A percentile compares a stretch with the other conserved stretches of the same genome.
phyloP scores from a whole-genome alignment of 1,140 invertebrate species.

The Euglossa dilemma region DNA sequence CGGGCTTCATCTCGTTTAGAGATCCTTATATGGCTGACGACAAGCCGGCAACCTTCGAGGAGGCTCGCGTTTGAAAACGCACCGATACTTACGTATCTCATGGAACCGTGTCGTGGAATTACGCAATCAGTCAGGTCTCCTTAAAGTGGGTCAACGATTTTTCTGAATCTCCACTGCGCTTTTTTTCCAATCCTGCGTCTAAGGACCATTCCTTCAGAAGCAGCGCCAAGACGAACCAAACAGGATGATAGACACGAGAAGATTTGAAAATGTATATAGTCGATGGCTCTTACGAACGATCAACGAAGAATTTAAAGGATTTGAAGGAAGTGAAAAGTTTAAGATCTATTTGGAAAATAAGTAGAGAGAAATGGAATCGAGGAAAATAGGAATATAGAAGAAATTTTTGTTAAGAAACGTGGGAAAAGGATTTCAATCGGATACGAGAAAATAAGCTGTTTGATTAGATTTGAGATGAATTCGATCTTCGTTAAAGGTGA shows the following conservation, averaged over 20 bases:
- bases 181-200: not conserved
- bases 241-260: not conserved
- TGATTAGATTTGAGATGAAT: constrained; percentile 22
- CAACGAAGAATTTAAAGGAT: no score
- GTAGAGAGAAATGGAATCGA: not conserved
- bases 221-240: not conserved
- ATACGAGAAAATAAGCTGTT: constrained; percentile 13
- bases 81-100: not conserved
- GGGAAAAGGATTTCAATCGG: no score
- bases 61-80: constrained; percentile 25
- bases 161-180: not conserved
- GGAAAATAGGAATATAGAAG: not conserved
- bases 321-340: not conserved
- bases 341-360: not conserved
- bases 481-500: constrained; percentile 32
- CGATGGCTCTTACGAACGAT: no score
- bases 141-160: constrained; percentile 64
- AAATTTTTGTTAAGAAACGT: not conserved
- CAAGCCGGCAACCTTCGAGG: constrained; percentile 56
- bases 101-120: constrained; percentile 38
- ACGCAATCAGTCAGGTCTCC: constrained; percentile 42
- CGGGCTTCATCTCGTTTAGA: constrained; percentile 60
- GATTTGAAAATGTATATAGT: no score
- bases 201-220: not conserved
- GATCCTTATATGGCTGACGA: constrained; percentile 51